Base-by-base conservation (phyloP, 2,113 vertebrate genomes). In the Campylorhamphus procurvoides region DNA sequence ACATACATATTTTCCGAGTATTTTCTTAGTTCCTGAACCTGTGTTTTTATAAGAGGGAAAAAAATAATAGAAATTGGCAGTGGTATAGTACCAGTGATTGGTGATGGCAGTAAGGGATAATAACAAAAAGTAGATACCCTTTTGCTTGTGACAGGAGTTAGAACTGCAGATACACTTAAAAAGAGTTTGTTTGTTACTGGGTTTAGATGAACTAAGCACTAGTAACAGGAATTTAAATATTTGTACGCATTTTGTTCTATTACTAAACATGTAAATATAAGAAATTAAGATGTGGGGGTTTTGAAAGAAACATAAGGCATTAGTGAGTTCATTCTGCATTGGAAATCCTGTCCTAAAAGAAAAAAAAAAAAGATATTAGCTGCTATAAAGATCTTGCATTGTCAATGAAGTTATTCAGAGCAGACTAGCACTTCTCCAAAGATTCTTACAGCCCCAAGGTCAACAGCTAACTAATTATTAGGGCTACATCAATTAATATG, bases 1-100 rank as follows among this genome's bases (percentile, higher is more conserved):
- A n/a, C 10, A 47, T 12, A 12, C 16, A 25, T 5, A 4, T 1
- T 39, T 79, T 20, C 5, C 0, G 0, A 71, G 14, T n/a, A 14
- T 9, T 82, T 75, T 74, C 28, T 56, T 55, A 39, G 28, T 42
- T 79, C 10, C 40, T 62, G 39, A 87, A 44, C 8, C 3, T 17
- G 7, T 33, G 29, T 7, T 72, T 90, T 79, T 72, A 3, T 25
- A 63, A 35, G 6, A 79, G 35, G 31, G 64, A 84, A 7, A 64
- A 67, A 84, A 72, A 35, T 0, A 87, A 47, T 25, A 24, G 17
- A 50, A 84, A 72, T 12, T 81, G 16, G 4, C 29, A 73, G 11
- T 69, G 18, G 7, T 52, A 13, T 44, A 44, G 3, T 33, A 47
- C 37, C 3, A 7, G 15, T 0, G 1, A 77, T 1, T 49, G 29